A percentile compares a stretch with the other conserved stretches of the same genome.
phyloP scores from a whole-genome alignment of 2,113 vertebrate genomes.

The Sapajus apella region DNA sequence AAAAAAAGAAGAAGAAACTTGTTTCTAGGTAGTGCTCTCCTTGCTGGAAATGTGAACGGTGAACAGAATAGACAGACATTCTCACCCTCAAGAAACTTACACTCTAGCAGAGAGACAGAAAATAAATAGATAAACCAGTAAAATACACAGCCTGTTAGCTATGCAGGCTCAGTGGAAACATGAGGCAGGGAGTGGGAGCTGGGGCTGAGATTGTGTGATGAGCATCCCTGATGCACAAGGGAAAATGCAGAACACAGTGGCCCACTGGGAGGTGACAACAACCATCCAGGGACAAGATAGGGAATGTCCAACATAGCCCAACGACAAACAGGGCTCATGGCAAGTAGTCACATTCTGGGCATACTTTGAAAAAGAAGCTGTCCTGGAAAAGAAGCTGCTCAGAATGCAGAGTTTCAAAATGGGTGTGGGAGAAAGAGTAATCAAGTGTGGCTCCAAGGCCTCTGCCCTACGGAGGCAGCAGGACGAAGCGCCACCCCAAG shows the following conservation, averaged over 20 bases:
- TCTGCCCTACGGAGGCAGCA: neutral
- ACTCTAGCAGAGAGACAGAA: too few relatives aligned
- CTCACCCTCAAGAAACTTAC: neutral
- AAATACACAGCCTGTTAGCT: accelerated
- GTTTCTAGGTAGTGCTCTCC: accelerated
- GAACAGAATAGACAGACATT: accelerated
- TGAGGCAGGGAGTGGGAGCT: accelerated
- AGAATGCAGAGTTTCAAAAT: neutral
- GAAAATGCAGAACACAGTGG: neutral
- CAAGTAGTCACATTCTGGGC: neutral
- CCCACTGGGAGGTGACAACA: accelerated
- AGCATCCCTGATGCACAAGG: accelerated
- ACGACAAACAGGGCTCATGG: neutral
- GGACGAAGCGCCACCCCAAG: neutral
- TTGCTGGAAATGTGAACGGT: neutral
- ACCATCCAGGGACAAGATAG: too few relatives aligned
- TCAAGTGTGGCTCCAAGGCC: accelerated
- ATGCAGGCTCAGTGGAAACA: accelerated
- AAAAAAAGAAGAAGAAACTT: too few relatives aligned
- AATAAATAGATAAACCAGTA: too few relatives aligned
- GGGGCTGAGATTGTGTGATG: accelerated
- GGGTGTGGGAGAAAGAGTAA: neutral
- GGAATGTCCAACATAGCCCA: too few relatives aligned
- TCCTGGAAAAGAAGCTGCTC: too few relatives aligned
- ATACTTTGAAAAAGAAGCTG: too few relatives aligned